Conservation (phyloP, 2,797 vertebrate genomes). For the Urophycis tenuis region DNA sequence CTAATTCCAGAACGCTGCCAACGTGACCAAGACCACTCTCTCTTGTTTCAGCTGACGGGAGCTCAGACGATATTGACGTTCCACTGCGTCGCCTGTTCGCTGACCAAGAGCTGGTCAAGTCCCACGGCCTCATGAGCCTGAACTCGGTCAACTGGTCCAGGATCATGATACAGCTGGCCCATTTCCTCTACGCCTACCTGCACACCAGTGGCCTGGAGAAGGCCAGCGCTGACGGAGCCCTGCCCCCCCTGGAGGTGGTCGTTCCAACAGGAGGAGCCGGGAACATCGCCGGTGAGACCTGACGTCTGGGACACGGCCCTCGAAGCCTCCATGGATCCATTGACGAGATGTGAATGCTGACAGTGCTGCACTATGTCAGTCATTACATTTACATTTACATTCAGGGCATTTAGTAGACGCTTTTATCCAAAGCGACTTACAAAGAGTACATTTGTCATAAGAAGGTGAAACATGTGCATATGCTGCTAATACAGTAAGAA, state of each 20-base stretch:
- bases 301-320: neutral
- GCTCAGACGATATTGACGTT: slow-evolving; percentile 83
- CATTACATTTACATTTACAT: too few relatives aligned
- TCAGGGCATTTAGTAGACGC: too few relatives aligned
- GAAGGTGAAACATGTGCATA: too few relatives aligned
- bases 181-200: slow-evolving; percentile 86
- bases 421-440: too few relatives aligned
- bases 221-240: neutral
- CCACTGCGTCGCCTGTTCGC: slow-evolving; percentile 78
- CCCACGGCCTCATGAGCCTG: slow-evolving; percentile 80
- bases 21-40: neutral
- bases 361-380: neutral
- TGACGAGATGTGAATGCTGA: neutral
- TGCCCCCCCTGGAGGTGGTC: slow-evolving; percentile 80
- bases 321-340: neutral
- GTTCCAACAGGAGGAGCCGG: slow-evolving; percentile 90
- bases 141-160: slow-evolving; percentile 92
- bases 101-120: slow-evolving; percentile 71
- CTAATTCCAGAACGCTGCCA: neutral
- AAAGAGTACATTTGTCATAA: too few relatives aligned
- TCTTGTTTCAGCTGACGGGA: slow-evolving; percentile 75
- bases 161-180: slow-evolving; percentile 84
- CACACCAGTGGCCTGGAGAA: slow-evolving; percentile 59
- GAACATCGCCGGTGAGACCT: slow-evolving; percentile 80
- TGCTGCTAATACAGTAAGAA: too few relatives aligned